Percentiles rank a stretch among this genome's conserved stretches.
Conservation (phyloP, 2,797 vertebrate genomes). For the Eulemur mongoz region DNA sequence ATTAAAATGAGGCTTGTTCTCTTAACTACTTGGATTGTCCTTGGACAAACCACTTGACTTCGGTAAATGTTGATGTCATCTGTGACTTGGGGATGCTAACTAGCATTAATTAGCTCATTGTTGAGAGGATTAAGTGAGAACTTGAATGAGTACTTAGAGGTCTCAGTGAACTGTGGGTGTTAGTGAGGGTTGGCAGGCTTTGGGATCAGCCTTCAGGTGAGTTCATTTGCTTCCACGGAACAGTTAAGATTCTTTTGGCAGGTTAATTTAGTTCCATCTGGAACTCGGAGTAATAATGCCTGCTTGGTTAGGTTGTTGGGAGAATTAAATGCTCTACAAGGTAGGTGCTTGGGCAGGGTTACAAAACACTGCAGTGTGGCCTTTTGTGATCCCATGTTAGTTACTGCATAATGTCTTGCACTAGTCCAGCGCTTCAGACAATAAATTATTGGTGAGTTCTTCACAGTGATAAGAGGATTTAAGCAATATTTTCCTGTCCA, state of each 20-base stretch:
- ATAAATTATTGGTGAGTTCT: not conserved
- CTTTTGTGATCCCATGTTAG: not conserved
- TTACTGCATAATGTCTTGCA: not conserved
- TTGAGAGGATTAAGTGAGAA: not conserved
- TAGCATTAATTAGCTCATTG: not conserved
- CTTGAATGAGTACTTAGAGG: not conserved
- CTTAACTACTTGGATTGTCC: not conserved
- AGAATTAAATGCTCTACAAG: not conserved
- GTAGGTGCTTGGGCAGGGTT: not conserved
- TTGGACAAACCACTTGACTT: not conserved
- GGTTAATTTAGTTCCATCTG: not conserved
- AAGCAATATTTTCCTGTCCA: not conserved
- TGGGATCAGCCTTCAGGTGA: not conserved
- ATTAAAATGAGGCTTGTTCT: not conserved
- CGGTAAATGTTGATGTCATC: not conserved
- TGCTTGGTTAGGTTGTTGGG: not conserved
- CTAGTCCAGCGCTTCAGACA: not conserved
- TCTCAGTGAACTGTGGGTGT: not conserved
- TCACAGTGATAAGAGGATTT: not conserved
- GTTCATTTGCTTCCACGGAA: not conserved
- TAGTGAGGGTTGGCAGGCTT: not conserved
- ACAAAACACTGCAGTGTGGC: not conserved
- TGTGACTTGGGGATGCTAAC: not conserved
- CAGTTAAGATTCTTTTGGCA: not conserved
- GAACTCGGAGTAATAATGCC: not conserved